phyloP scores from a whole-genome alignment of 1,140 invertebrate species.

The Drosophila tani region DNA sequence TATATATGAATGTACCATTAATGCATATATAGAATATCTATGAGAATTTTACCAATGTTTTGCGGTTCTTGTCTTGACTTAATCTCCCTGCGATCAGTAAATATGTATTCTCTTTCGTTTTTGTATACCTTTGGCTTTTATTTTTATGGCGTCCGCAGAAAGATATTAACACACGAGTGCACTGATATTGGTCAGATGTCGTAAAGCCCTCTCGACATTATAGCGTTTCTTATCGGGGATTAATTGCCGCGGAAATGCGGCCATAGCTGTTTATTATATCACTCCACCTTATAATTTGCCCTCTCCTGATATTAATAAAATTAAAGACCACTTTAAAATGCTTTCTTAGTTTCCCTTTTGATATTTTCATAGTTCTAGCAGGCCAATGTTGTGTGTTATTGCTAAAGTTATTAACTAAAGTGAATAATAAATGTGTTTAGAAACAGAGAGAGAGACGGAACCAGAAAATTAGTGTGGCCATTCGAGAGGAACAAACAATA shows the following conservation, averaged over 20 bases:
- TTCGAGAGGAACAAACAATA: constrained; percentile 45
- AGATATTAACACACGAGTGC: constrained; percentile 21
- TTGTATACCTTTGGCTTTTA: constrained; percentile 5
- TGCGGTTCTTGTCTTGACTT: constrained; percentile 42
- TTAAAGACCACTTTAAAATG: constrained; percentile 1
- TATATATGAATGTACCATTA: constrained; percentile 59
- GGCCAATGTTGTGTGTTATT: constrained; percentile 66
- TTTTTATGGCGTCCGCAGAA: constrained; percentile 13
- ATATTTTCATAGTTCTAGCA: constrained; percentile 2
- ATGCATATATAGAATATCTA: constrained; percentile 36
- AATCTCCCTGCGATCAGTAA: neutral
- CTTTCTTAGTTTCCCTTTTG: neutral
- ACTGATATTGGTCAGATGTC: constrained; percentile 25
- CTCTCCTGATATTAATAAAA: constrained; percentile 12
- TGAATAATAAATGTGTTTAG: constrained; percentile 24
- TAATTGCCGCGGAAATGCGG: constrained; percentile 32
- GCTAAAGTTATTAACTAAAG: constrained; percentile 61
- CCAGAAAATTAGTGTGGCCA: constrained; percentile 29
- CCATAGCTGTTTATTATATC: constrained; percentile 35
- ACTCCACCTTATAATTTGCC: constrained; percentile 9
- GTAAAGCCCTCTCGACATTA: constrained; percentile 28
- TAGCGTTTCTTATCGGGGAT: constrained; percentile 34
- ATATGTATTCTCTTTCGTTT: constrained; percentile 6
- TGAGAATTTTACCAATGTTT: constrained; percentile 30
- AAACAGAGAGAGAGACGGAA: constrained; percentile 9